Evolutionary conservation across 1,140 invertebrate species (phyloP).

Genomic region (Paraescarpia echinospica): DNA sequence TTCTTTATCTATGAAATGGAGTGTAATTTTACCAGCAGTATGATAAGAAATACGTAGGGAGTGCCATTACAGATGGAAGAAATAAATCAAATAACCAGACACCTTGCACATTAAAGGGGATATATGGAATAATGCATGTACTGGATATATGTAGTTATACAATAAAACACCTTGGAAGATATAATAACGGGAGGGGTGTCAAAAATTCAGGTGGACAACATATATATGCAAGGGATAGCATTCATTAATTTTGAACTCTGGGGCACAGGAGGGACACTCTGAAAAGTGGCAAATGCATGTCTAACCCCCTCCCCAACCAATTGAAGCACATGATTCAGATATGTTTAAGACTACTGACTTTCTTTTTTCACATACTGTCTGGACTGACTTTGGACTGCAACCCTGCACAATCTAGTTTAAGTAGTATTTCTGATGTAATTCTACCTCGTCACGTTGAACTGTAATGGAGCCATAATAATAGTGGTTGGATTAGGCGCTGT

Average conservation of each 20-base stretch:
- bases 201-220: too few species aligned
- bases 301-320: background rate
- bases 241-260: background rate
- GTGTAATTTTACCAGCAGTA: background rate
- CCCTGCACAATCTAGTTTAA: background rate
- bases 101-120: background rate
- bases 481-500: background rate
- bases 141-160: too few species aligned
- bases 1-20: background rate
- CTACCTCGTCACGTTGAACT: background rate
- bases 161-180: background rate
- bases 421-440: background rate
- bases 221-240: background rate
- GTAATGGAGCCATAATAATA: background rate
- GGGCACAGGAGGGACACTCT: background rate
- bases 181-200: background rate
- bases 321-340: background rate
- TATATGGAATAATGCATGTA: too few species aligned
- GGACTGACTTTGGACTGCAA: background rate
- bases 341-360: background rate
- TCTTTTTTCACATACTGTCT: too few species aligned
- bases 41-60: background rate
- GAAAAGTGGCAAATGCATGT: background rate
- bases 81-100: background rate
- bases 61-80: background rate